Evolutionary conservation across 2,113 vertebrate genomes (phyloP), one percentile per base, ranked within the genome.

Genomic region (Ailurus styani): DNA sequence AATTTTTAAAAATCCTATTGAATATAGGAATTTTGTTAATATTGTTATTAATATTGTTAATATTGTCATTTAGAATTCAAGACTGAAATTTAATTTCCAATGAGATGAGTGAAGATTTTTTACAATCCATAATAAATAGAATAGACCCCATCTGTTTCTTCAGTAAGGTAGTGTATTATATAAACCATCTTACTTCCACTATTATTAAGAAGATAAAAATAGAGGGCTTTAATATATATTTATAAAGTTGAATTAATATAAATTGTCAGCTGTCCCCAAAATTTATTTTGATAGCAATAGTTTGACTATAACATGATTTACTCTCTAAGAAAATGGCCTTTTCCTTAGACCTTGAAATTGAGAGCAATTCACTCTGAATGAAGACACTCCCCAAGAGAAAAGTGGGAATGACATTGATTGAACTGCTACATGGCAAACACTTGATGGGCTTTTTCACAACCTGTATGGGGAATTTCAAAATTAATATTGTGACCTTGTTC

Each of bases 341-440:
- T 96, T 68, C 14, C 40, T 91, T 77, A 87, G 66, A 77, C 29
- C n/a, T 94, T 96, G 64, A 91, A 91, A 87, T 68, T 62, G 29
- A 91, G 77, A 94, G n/a, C 42, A 84, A 78, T 87, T 91, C 60
- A 55, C 31, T 62, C 13, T 66, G 45, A 96, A 84, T 91, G 42
- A 91, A 37, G 27, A 54, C 21, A 62, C 31, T 40, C 10, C 3
- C 52, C 4, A 62, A 54, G n/a, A 88, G 75, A 25, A 87, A 87
- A 54, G 20, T 84, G 27, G 27, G 6, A 88, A 91, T 84, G 54
- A 78, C 25, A 88, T 78, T 95, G 87, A 91, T 21, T 95, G 40
- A 91, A 55, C 18, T 52, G 57, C 73, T 55, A 72, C n/a, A 83
- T 57, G 66, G 17, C 27, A 90, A 68, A 84, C 42, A 94, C 86